phyloP scores from a whole-genome alignment of 35 echinoderm and acorn worm species.

The Amphiura filiformis region DNA sequence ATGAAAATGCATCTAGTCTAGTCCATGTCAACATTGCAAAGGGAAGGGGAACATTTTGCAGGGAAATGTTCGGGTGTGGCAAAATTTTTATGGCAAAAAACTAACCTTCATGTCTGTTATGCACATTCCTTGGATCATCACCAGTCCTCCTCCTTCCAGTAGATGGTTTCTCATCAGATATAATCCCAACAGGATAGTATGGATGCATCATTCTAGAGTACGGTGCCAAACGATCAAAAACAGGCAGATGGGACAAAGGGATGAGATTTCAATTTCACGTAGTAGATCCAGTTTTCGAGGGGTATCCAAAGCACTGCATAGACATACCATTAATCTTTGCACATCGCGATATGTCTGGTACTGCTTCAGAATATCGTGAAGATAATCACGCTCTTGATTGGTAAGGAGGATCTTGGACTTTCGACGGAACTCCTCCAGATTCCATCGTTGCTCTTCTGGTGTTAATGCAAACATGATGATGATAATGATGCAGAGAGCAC shows the following conservation, averaged over 20 bases:
- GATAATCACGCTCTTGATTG: conserved; percentile 70
- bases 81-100: too few species aligned
- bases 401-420: conserved; percentile 69
- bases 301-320: conserved; percentile 68
- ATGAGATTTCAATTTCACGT: conserved; percentile 71
- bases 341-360: conserved; percentile 88
- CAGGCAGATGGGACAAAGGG: conserved; percentile 45
- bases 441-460: conserved; percentile 65
- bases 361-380: conserved; percentile 86
- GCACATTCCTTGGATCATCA: background rate
- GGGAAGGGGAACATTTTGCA: too few species aligned
- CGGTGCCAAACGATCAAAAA: conserved; percentile 78
- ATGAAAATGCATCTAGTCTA: too few species aligned
- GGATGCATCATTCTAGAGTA: conserved; percentile 90
- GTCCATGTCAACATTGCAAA: too few species aligned
- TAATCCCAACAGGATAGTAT: background rate
- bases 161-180: background rate
- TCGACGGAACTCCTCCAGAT: conserved; percentile 69
- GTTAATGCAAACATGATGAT: background rate
- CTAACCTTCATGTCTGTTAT: background rate
- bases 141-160: background rate
- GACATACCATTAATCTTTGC: conserved; percentile 41
- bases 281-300: conserved; percentile 86
- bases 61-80: too few species aligned
- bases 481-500: too few species aligned